Base-by-base conservation (phyloP, 1,140 invertebrate species). In the Drosophila rhopaloa region DNA sequence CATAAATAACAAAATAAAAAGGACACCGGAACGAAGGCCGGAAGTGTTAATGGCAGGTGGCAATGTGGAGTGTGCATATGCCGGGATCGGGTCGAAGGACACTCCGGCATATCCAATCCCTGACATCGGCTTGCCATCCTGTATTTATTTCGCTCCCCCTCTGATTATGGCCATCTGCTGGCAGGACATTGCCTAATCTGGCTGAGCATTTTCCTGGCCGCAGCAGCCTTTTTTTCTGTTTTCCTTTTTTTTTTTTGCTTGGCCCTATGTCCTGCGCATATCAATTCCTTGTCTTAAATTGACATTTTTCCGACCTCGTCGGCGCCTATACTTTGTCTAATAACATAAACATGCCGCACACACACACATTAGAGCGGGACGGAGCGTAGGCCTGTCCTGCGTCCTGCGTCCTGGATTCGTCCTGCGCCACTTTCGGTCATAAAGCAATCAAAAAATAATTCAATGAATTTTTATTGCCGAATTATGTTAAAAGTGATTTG, bases 401-500 rank as follows among this genome's bases (percentile, higher is more conserved):
- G 55, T 70, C 43, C 62, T 47, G 11, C 16, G 48, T 51, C 48
- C 41, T 6, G 27, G 16, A 46, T 13, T 32, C 19, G 10, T 32
- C 32, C 27, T 40, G 24, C 5, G 27, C 72, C 59, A 11, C 14
- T 47, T 24, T 41, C 19, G 68, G 55, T 56, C 79, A 63, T 85
- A 81, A 85, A 85, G 73, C 81, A 81, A 85, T 85, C 81, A 85
- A 86, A 85, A 78, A 61, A 81, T 85, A 85, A 85, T 85, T 85
- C 81, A 85, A 85, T 85, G 81, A 85, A 85, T 85, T 85, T 85
- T 85, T 85, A 85, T 85, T 85, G 78, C 60, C 81, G 63, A 85
- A 85, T 85, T 85, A 85, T 85, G 81, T 85, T 81, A 85, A 83
- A 72, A 83, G 77, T 81, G 81, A 85, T 85, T 85, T 85, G 82